These are phyloP conservation scores for Lochmaea crataegi DNA, from an alignment of 2,888 invertebrate species.

Conservation along the genomic window DNA sequence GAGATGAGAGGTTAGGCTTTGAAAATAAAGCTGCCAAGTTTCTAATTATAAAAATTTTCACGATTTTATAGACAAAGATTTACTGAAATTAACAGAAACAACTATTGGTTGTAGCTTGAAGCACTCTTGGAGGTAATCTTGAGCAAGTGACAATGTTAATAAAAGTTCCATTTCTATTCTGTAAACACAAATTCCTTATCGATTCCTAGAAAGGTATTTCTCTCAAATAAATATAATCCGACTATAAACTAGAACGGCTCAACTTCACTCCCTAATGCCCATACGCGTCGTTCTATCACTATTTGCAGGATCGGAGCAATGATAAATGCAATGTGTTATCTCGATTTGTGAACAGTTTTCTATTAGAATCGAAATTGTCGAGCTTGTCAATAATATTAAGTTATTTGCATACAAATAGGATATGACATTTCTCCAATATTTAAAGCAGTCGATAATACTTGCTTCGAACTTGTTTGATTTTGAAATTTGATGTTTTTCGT, in stretches of 20 bases:
- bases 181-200: not conserved
- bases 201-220: not conserved
- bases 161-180: not conserved
- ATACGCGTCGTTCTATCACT: not conserved
- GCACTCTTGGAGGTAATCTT: too few species aligned
- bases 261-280: not conserved
- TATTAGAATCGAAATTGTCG: constrained; percentile 1
- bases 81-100: too few species aligned
- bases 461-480: too few species aligned
- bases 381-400: constrained; percentile 2
- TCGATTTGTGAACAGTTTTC: constrained; percentile 4
- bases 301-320: not conserved
- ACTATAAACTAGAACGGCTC: not conserved
- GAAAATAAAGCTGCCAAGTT: not conserved
- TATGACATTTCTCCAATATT: not conserved
- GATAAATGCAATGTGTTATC: constrained; percentile 8
- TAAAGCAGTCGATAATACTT: not conserved
- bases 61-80: too few species aligned
- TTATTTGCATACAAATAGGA: not conserved
- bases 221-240: not conserved
- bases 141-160: too few species aligned
- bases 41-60: not conserved
- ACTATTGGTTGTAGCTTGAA: too few species aligned
- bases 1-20: constrained; percentile 17
- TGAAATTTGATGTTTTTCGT: too few species aligned